These are phyloP conservation scores for Notoglanidium macrostoma DNA, from an alignment of 2,797 vertebrate species.

Conservation along the genomic window DNA sequence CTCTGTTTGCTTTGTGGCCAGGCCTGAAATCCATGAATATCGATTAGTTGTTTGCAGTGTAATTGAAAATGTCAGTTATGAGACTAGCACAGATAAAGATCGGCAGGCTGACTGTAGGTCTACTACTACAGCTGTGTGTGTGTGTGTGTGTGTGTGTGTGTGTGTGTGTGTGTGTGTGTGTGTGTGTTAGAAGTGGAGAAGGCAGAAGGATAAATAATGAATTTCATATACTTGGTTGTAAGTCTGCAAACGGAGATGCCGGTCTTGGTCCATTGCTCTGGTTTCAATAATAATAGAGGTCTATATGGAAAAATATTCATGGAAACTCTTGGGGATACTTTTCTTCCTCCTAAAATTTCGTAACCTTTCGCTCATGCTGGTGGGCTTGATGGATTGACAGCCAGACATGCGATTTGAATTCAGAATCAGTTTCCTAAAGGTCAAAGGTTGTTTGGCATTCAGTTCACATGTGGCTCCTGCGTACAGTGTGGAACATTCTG, in stretches of 20 bases:
- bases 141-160: constrained; percentile 18
- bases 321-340: constrained; percentile 36
- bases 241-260: constrained; percentile 42
- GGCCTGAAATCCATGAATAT: constrained; percentile 90
- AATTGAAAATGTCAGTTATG: constrained; percentile 95
- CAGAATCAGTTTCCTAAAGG: constrained; percentile 74
- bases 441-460: constrained; percentile 77
- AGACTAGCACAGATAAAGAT: constrained; percentile 86
- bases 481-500: constrained; percentile 9
- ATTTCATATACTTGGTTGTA: constrained; percentile 52
- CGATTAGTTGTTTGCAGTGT: constrained; percentile 92
- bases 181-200: background rate
- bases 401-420: constrained; percentile 73
- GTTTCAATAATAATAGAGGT: constrained; percentile 45
- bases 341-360: constrained; percentile 39
- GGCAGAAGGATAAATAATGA: constrained; percentile 50
- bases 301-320: constrained; percentile 50
- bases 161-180: constrained; percentile 43
- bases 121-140: constrained; percentile 50
- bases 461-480: constrained; percentile 65
- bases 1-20: constrained; percentile 78
- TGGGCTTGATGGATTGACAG: constrained; percentile 67
- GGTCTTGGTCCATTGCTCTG: constrained; percentile 33
- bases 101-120: constrained; percentile 72
- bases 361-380: constrained; percentile 57